phyloP scores from a whole-genome alignment of 2,113 vertebrate species.

The Pseudopodoces humilis region DNA sequence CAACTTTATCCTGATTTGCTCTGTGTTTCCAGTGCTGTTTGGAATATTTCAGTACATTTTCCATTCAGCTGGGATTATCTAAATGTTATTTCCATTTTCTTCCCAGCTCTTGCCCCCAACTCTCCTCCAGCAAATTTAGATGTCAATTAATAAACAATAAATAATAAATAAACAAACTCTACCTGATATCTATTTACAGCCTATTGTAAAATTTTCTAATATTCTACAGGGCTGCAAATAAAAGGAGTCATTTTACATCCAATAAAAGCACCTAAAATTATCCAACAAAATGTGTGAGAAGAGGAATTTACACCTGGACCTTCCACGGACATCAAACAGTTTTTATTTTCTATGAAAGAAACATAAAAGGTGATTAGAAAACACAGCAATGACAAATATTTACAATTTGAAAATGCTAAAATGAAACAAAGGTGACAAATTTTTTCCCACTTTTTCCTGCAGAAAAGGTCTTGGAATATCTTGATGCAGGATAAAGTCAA shows the following conservation, averaged over 20 bases:
- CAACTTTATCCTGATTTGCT: not conserved
- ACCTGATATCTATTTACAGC: not conserved
- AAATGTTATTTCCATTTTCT: not conserved
- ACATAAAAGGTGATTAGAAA: not conserved
- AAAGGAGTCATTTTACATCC: not conserved
- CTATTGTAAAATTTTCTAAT: not conserved
- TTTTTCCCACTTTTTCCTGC: not conserved
- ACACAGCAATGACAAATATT: not conserved
- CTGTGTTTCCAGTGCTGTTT: not conserved
- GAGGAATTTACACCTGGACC: not conserved
- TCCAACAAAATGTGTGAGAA: not conserved
- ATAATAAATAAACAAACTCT: not conserved
- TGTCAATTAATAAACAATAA: not conserved
- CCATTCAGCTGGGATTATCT: not conserved
- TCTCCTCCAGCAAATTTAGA: not conserved
- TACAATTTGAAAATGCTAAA: not conserved
- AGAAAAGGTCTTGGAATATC: not conserved
- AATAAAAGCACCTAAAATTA: not conserved
- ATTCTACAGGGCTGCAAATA: not conserved
- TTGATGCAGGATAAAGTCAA: not conserved
- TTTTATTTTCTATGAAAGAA: conserved; percentile 29
- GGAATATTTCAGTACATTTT: not conserved
- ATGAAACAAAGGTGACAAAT: not conserved
- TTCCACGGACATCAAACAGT: not conserved
- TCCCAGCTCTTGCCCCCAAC: not conserved